These are phyloP conservation scores for Erinaceus europaeus DNA, from an alignment of 2,113 vertebrate genomes.

Conservation along the genomic window DNA sequence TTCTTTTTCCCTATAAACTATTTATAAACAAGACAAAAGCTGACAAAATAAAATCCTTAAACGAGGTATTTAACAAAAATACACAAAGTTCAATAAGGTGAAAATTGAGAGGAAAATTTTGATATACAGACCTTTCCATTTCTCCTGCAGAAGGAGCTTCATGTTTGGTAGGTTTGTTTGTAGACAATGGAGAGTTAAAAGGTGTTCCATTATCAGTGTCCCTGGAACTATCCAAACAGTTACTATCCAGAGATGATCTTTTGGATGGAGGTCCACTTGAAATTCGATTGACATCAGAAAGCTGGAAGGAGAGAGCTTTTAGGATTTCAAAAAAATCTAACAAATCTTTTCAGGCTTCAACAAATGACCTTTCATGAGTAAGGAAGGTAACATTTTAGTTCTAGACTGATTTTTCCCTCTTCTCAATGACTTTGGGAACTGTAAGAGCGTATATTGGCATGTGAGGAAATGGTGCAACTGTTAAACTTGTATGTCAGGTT, in stretches of 20 bases:
- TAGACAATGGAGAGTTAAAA: conserved; percentile 80
- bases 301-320: conserved; percentile 69
- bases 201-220: conserved; percentile 87
- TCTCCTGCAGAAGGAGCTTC: conserved; percentile 77
- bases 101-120: not conserved
- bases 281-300: conserved; percentile 87
- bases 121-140: conserved; percentile 80
- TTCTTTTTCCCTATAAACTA: conserved; percentile 27
- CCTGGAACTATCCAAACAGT: conserved; percentile 87
- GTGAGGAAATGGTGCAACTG: too few species aligned
- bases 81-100: not conserved
- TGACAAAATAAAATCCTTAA: not conserved
- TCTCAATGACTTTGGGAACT: not conserved
- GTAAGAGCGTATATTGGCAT: too few species aligned
- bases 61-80: not conserved
- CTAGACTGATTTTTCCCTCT: not conserved
- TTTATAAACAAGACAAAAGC: too few species aligned
- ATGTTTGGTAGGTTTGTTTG: conserved; percentile 81
- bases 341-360: too few species aligned
- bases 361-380: conserved; percentile 6
- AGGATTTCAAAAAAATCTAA: conserved; percentile 51
- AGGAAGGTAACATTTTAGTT: not conserved
- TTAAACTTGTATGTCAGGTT: too few species aligned
- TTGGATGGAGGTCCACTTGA: conserved; percentile 85
- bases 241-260: conserved; percentile 87